These are phyloP conservation scores for Tipula helvola DNA, from an alignment of 2,888 invertebrate species.

Conservation along the genomic window DNA sequence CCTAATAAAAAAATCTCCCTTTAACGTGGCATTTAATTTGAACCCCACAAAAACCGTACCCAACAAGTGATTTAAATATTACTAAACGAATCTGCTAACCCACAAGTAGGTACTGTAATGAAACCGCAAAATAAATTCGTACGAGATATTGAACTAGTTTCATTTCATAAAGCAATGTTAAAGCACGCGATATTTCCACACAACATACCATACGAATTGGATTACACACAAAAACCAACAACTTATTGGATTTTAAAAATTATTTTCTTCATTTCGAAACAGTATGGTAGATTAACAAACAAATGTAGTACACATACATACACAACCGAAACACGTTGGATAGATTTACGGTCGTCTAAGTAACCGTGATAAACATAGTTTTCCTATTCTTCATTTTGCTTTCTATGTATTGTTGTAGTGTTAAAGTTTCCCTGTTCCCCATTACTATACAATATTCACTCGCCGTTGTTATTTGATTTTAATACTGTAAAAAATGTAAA, in stretches of 20 bases:
- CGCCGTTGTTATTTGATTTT: background rate
- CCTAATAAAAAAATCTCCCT: background rate
- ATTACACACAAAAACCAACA: background rate
- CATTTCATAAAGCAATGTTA: background rate
- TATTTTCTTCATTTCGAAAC: background rate
- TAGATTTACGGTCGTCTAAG: background rate
- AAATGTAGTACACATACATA: background rate
- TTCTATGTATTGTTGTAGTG: background rate
- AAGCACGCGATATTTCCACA: background rate
- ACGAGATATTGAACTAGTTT: background rate
- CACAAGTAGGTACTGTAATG: background rate
- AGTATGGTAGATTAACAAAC: background rate
- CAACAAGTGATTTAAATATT: background rate
- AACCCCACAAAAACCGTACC: background rate
- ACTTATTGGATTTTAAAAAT: background rate
- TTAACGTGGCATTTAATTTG: background rate
- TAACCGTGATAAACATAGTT: background rate
- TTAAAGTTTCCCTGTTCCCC: background rate
- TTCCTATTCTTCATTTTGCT: background rate
- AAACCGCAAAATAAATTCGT: background rate
- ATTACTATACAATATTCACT: background rate
- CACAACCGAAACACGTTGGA: background rate
- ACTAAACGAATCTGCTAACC: background rate
- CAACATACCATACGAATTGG: background rate
- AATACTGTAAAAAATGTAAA: background rate